Evolutionary conservation across 1,140 invertebrate species (phyloP).

Genomic region (Zaprionus gabonicus): DNA sequence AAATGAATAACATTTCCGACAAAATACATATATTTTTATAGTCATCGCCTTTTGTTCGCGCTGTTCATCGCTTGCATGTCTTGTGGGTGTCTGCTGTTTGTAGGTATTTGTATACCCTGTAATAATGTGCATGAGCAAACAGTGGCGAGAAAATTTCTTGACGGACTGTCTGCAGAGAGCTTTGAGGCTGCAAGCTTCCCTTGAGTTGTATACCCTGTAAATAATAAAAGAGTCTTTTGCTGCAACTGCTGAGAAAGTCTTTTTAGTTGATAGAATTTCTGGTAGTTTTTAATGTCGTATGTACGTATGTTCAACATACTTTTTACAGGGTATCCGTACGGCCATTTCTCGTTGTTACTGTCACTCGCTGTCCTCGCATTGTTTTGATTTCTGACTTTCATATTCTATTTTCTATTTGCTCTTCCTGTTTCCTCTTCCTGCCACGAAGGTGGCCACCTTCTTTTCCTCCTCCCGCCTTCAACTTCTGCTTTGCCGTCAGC

Average conservation of each 20-base stretch:
- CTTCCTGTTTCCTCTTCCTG: conserved; percentile 3
- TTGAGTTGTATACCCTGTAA: not conserved
- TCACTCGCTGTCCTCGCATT: not conserved
- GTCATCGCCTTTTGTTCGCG: conserved; percentile 11
- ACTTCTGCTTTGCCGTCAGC: not conserved
- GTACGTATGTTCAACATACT: too few species aligned
- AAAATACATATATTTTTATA: conserved; percentile 30
- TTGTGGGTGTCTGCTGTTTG: conserved; percentile 2
- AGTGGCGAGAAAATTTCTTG: too few species aligned
- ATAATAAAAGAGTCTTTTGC: not conserved
- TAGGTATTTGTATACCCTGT: not conserved
- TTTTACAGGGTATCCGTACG: not conserved
- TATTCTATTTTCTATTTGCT: conserved; percentile 6
- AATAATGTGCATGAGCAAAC: not conserved
- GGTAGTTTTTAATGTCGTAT: not conserved
- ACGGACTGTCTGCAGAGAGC: too few species aligned
- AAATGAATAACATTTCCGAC: conserved; percentile 31
- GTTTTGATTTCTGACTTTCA: conserved; percentile 6
- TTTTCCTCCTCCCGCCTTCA: not conserved
- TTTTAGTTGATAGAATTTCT: not conserved
- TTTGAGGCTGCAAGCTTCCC: too few species aligned
- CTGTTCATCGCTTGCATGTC: conserved; percentile 16
- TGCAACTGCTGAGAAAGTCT: too few species aligned
- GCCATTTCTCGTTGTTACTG: not conserved
- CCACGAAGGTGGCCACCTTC: not conserved